Evolutionary conservation across 2,797 vertebrate species (phyloP).

Genomic region (Rallus crepitans): DNA sequence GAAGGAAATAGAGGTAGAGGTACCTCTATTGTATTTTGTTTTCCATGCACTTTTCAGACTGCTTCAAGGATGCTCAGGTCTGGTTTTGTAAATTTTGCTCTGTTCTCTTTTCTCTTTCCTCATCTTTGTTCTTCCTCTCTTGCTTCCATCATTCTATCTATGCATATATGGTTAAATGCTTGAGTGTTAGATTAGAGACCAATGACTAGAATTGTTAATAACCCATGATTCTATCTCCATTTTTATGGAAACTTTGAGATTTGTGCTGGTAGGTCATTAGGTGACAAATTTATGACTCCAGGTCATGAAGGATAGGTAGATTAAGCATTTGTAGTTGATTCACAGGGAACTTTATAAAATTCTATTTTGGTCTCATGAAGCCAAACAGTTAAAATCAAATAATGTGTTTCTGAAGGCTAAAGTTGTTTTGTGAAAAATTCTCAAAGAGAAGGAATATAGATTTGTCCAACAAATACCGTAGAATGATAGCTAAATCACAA

Average conservation of each 20-base stretch:
- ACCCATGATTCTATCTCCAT: neutral
- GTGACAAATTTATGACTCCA: neutral
- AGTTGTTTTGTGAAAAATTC: neutral
- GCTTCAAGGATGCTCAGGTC: neutral
- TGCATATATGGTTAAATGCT: neutral
- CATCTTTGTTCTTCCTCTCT: neutral
- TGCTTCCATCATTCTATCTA: neutral
- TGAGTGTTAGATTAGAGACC: neutral
- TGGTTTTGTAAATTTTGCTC: neutral
- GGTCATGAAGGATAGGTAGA: neutral
- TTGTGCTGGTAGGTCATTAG: neutral
- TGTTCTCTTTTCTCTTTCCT: neutral
- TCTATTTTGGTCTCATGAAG: neutral
- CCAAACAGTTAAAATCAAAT: neutral
- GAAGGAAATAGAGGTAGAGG: neutral
- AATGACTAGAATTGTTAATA: neutral
- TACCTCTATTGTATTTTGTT: neutral
- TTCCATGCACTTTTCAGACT: neutral
- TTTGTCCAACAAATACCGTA: neutral
- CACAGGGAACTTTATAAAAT: neutral
- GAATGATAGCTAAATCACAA: neutral
- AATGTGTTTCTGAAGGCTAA: neutral
- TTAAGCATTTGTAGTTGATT: neutral
- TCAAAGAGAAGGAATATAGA: neutral
- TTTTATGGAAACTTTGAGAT: neutral